Base-by-base conservation (phyloP, 2,113 vertebrate genomes). In the Gila orcuttii region DNA sequence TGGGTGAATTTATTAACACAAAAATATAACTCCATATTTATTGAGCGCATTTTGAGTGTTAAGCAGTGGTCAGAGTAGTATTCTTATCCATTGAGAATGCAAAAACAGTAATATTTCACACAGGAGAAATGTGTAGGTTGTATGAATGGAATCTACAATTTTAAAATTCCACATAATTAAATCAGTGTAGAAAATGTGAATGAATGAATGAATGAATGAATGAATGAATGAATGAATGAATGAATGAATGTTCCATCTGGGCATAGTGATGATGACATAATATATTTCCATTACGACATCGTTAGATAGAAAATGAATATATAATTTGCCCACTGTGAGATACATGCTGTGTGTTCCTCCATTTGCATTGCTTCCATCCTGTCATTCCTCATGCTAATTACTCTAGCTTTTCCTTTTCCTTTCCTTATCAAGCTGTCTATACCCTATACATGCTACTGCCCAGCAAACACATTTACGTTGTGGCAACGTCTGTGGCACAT, bases 311-410 rank as follows among this genome's bases (percentile, higher is more conserved):
- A 62, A 64, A 47, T 64, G 8, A 45, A 47, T 28, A 28, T 47
- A 28, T 42, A 25, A 79, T 47, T 31, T 47, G 39, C 25, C 19
- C 59, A 80, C 13, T 31, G 57, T 80, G 45, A 36, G 19, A 82
- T 52, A 31, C 7, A 6, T 3, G 13, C 64, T 52, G 28, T 17
- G 45, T 4, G 5, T 23, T 69, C 23, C 79, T 66, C 25, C 25
- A 82, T 52, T 52, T 82, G 62, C 62, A 64, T 8, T 81, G 39
- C 36, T 69, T 69, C n/a, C 15, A 66, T 82, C 80, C 64, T n/a
- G 33, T 31, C 42, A 82, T 69, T n/a, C 28, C 45, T 82, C 80
- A 82, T 17, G 25, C 9, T 82, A 82, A 82, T 82, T 66, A 82
- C 25, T 50, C n/a, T 82, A 52, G 45, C 28, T 31, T 55, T 69